Conservation (phyloP, 2,888 invertebrate genomes). For the Ophioninae sp. region DNA sequence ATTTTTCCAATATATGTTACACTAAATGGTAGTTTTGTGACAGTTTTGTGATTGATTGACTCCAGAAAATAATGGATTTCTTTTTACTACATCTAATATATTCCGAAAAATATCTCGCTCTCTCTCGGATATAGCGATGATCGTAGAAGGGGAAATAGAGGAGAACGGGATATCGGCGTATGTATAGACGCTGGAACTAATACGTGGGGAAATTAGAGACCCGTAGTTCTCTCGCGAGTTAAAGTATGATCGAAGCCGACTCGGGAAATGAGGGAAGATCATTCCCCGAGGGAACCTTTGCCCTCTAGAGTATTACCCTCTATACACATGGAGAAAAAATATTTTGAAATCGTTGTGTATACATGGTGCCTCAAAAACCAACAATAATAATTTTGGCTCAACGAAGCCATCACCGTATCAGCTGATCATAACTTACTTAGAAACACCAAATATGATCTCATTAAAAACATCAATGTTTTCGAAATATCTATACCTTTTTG, state of each 20-base stretch:
- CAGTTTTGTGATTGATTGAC: no score
- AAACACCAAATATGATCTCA: no score
- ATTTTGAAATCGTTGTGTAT: not conserved
- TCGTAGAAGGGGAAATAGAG: slow-evolving; percentile 28
- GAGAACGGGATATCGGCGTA: slow-evolving; percentile 34
- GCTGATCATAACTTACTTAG: no score
- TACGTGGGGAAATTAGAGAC: slow-evolving; percentile 62
- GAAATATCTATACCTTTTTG: no score
- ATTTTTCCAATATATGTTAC: no score
- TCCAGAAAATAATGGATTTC: no score
- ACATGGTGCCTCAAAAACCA: not conserved
- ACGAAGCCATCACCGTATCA: no score
- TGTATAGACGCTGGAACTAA: slow-evolving; percentile 55
- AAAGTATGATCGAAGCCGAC: slow-evolving; percentile 50
- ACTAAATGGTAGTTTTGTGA: no score
- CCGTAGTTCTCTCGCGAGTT: slow-evolving; percentile 50
- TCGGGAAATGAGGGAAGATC: slow-evolving; percentile 58
- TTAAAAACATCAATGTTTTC: no score
- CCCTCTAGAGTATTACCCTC: slow-evolving; percentile 29
- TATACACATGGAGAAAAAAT: not conserved
- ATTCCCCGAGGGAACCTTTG: slow-evolving; percentile 61
- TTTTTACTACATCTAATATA: slow-evolving; percentile 12
- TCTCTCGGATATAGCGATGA: slow-evolving; percentile 17
- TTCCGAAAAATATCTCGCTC: slow-evolving; percentile 43
- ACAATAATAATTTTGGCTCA: no score